phyloP scores from a whole-genome alignment of 2,888 invertebrate species.

The Orchesellides sinensis region DNA sequence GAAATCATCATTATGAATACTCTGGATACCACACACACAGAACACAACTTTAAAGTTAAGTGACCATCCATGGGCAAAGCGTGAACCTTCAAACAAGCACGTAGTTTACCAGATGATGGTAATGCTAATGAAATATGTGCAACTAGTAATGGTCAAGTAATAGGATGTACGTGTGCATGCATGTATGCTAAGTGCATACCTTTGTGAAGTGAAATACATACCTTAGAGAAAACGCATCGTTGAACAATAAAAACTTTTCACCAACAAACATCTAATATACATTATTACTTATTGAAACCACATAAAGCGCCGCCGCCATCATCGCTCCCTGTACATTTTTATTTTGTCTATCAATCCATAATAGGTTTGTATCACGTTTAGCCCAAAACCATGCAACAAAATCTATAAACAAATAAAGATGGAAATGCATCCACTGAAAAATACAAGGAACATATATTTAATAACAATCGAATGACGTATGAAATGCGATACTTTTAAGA shows the following conservation, averaged over 20 bases:
- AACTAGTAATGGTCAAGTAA: conserved; percentile 46
- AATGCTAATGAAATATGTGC: conserved; percentile 57
- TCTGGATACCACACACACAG: conserved; percentile 47
- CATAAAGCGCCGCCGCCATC: conserved; percentile 51
- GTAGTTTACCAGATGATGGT: conserved; percentile 44
- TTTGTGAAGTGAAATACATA: conserved; percentile 1
- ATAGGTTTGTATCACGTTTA: conserved; percentile 20
- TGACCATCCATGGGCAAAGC: conserved; percentile 49
- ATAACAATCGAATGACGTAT: no score
- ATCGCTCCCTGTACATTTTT: conserved; percentile 38
- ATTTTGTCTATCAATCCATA: conserved; percentile 55
- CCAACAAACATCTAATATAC: conserved; percentile 42
- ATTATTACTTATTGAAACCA: conserved; percentile 45
- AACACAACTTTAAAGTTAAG: neutral
- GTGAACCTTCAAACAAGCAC: conserved; percentile 55
- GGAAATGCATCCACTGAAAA: neutral
- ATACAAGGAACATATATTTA: neutral
- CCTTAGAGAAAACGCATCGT: conserved; percentile 1
- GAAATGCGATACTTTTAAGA: no score
- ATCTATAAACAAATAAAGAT: conserved; percentile 11
- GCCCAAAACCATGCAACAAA: conserved; percentile 11
- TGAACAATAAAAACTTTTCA: conserved; percentile 18
- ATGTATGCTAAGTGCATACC: neutral
- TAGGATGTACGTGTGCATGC: conserved; percentile 15
- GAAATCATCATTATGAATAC: conserved; percentile 33